phyloP scores from a whole-genome alignment of 2,113 vertebrate genomes.

The Notarius quadriscutis region DNA sequence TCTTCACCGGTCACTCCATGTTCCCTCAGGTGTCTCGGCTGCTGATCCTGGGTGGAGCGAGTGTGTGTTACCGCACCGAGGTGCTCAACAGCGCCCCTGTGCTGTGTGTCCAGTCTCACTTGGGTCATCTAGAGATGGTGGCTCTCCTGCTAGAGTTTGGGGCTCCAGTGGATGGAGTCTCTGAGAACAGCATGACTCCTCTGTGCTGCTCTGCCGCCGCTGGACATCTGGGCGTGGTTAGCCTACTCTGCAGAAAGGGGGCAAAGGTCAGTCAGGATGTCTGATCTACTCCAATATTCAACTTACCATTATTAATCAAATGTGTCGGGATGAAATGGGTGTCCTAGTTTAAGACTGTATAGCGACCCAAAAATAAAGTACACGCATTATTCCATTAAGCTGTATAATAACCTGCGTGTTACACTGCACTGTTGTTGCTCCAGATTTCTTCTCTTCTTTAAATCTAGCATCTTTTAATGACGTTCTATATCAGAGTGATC shows the following conservation, averaged over 20 bases:
- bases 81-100: constrained; percentile 91
- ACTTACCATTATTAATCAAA: background rate
- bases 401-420: background rate
- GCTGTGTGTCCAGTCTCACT: constrained; percentile 88
- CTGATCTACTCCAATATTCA: background rate
- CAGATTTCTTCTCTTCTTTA: background rate
- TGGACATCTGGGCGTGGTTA: constrained; percentile 82
- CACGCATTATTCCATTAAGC: background rate
- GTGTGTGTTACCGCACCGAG: constrained; percentile 91
- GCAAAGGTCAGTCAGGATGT: constrained; percentile 78
- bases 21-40: constrained; percentile 88
- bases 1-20: background rate
- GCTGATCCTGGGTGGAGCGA: constrained; percentile 91
- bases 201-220: constrained; percentile 87
- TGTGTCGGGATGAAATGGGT: background rate
- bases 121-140: constrained; percentile 91
- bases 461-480: background rate
- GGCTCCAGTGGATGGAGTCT: constrained; percentile 79
- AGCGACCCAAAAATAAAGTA: background rate
- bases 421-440: background rate
- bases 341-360: background rate
- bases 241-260: constrained; percentile 85
- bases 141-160: constrained; percentile 86
- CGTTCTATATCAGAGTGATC: background rate
- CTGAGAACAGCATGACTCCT: constrained; percentile 87